These are phyloP conservation scores for Linurgus olivaceus DNA, from an alignment of 2,797 vertebrate species.

Conservation along the genomic window DNA sequence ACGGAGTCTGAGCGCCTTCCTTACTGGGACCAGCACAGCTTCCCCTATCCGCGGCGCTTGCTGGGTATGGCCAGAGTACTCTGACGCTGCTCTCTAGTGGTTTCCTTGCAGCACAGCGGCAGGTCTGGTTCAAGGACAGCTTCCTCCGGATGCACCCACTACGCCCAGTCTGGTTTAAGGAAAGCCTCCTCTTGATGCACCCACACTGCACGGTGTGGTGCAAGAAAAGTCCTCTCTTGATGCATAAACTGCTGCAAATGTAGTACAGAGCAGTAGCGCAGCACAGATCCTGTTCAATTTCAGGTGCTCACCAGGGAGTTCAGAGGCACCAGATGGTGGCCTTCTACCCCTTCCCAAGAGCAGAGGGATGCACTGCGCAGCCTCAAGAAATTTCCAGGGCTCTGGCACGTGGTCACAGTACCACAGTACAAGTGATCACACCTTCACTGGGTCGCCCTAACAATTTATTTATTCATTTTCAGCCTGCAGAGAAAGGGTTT, in stretches of 20 bases:
- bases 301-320: neutral
- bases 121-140: accelerated
- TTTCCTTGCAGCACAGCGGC: neutral
- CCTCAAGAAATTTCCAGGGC: neutral
- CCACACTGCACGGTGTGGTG: accelerated
- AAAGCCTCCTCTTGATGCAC: too few relatives aligned
- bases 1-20: too few relatives aligned
- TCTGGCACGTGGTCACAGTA: accelerated
- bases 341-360: neutral
- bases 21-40: accelerated
- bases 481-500: neutral
- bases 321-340: neutral
- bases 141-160: neutral
- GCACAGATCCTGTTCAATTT: neutral
- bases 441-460: accelerated
- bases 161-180: neutral
- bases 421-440: neutral
- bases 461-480: accelerated
- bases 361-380: neutral
- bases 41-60: accelerated
- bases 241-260: neutral
- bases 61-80: neutral
- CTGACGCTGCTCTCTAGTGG: constrained; percentile 38
- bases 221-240: too few relatives aligned
- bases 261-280: accelerated